phyloP scores from a whole-genome alignment of 2,888 invertebrate species.

The Pammene fasciana region DNA sequence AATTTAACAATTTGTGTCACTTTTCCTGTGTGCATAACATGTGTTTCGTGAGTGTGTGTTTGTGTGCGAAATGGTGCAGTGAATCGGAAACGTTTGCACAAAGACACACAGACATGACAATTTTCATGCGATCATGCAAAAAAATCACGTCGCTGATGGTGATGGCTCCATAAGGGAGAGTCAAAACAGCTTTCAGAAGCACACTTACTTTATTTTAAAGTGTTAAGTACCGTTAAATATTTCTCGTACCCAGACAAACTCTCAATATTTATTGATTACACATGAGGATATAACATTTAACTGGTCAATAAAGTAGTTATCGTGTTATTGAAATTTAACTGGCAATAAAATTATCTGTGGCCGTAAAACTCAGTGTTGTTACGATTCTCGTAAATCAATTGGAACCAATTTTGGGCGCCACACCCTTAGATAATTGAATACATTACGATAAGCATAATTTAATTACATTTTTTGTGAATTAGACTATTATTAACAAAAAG shows the following conservation, averaged over 20 bases:
- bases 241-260: not conserved
- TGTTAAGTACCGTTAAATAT: not conserved
- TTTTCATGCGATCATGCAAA: too few relatives aligned
- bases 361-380: conserved; percentile 63
- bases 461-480: not conserved
- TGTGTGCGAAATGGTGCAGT: too few relatives aligned
- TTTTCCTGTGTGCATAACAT: too few relatives aligned
- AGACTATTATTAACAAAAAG: too few relatives aligned
- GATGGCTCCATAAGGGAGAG: too few relatives aligned
- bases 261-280: not conserved
- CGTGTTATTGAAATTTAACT: conserved; percentile 46
- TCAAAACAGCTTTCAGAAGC: too few relatives aligned
- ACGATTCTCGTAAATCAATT: conserved; percentile 63
- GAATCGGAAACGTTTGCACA: too few relatives aligned
- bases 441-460: conserved; percentile 19
- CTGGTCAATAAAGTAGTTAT: conserved; percentile 29
- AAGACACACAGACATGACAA: too few relatives aligned
- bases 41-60: too few relatives aligned
- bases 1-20: not conserved
- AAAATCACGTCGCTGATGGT: too few relatives aligned
- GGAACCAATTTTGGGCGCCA: conserved; percentile 51
- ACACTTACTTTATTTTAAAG: not conserved
- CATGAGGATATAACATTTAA: conserved; percentile 12
- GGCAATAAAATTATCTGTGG: conserved; percentile 53
- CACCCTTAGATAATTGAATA: conserved; percentile 22